Base-by-base conservation (phyloP, 2,888 invertebrate genomes). In the Spialia ferax region DNA sequence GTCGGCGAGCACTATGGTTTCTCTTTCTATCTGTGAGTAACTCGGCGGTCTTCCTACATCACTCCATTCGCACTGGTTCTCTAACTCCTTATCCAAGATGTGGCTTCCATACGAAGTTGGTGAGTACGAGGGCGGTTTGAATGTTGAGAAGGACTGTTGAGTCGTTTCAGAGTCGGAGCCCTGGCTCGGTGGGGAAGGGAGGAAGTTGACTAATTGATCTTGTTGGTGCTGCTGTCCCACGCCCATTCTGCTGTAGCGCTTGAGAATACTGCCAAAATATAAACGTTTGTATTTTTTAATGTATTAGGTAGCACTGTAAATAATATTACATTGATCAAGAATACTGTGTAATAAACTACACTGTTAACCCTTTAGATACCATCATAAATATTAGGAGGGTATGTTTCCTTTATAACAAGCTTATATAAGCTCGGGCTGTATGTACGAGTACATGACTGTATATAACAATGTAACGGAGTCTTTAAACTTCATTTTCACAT, bases 151-250 rank as follows among this genome's bases (percentile, higher is more conserved):
- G 1, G 94, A 93, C 69, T 93, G 88, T 64, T 92, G 91, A 1
- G 89, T 87, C 68, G 87, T 81, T 77, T 91, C 87, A 13, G 87
- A 92, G 76, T 87, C 87, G 69, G 89, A 86, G 75, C 89, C 85
- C 68, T 86, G 93, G 79, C 87, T 90, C 69, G 93, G 86, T 65
- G 95, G 94, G 54, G 95, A 91, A 76, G 97, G 96, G 6, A 97
- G 94, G 85, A 97, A 96, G 84, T 96, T 96, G 64, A 97, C 96
- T 69, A 97, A 90, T 77, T 97, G 97, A 60, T 95, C 96, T 78
- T 97, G 96, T 92, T 96, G 95, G 29, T 95, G 95, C 29, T 85
- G 90, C 56, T 82, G 94, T 0, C 81, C 79, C 35, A 93, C 87
- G 73, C 89, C 93, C 80, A 94, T 94, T 38, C 95, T 86, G 76